A percentile compares a stretch with the other conserved stretches of the same genome.
phyloP scores from a whole-genome alignment of 2,797 vertebrate species.

The Acridotheres tristis region DNA sequence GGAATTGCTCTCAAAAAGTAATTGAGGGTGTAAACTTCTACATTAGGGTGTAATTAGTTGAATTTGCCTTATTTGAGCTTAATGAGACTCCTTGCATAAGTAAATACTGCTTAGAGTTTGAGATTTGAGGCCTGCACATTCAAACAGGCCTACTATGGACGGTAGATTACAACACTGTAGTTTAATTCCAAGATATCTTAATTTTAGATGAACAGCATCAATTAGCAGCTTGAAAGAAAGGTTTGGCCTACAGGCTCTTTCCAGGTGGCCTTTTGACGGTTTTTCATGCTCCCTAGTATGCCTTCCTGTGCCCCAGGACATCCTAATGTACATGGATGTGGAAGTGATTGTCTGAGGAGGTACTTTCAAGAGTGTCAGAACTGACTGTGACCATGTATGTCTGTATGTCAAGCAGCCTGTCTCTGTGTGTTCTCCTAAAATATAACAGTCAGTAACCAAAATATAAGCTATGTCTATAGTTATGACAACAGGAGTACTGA shows the following conservation, averaged over 20 bases:
- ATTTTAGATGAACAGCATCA: neutral
- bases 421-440: neutral
- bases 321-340: rapidly evolving
- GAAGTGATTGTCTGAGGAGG: neutral
- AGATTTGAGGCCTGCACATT: neutral
- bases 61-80: neutral
- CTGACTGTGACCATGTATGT: neutral
- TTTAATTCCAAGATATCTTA: neutral
- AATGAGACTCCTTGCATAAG: neutral
- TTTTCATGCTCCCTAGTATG: neutral
- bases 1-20: neutral
- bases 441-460: neutral
- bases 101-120: neutral
- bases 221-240: neutral
- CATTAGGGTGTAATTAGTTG: neutral
- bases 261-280: neutral
- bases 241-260: neutral
- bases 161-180: neutral
- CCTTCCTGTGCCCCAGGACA: neutral
- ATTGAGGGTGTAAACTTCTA: neutral
- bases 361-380: neutral
- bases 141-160: neutral
- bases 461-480: neutral
- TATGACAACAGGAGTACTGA: neutral
- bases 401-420: neutral